A percentile compares a stretch with the other conserved stretches of the same genome.
These are phyloP conservation scores for Scrobipalpa atriplicella DNA, from an alignment of 2,888 invertebrate species.

Conservation along the genomic window DNA sequence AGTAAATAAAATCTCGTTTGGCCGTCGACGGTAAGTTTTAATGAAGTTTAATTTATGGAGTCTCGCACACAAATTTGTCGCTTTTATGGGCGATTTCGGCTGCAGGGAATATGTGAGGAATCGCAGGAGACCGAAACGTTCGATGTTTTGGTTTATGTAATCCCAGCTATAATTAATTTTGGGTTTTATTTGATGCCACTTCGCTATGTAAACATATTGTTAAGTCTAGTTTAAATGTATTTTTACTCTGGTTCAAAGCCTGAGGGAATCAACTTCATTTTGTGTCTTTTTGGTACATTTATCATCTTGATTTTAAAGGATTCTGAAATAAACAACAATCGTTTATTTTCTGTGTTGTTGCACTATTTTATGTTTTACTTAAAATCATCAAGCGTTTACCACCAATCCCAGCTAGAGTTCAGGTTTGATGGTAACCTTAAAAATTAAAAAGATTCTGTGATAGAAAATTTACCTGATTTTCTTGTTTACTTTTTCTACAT, in stretches of 20 bases:
- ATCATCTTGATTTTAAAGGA: too few relatives aligned
- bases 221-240: neutral
- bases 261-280: too few relatives aligned
- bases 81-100: conserved; percentile 62
- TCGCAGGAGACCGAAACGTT: conserved; percentile 48
- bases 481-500: neutral
- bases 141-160: conserved; percentile 67
- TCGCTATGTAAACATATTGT: conserved; percentile 14
- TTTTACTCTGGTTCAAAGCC: neutral
- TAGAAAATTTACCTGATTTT: neutral
- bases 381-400: too few relatives aligned
- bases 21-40: conserved; percentile 60
- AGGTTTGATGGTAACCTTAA: too few relatives aligned
- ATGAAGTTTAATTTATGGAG: conserved; percentile 73
- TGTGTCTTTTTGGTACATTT: too few relatives aligned
- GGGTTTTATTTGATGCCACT: conserved; percentile 48
- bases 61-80: conserved; percentile 67
- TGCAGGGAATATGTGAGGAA: conserved; percentile 57
- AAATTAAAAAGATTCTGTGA: too few relatives aligned
- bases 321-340: too few relatives aligned
- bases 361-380: too few relatives aligned
- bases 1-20: conserved; percentile 52
- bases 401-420: too few relatives aligned
- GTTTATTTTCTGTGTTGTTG: too few relatives aligned
- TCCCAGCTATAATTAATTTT: conserved; percentile 60